These are phyloP conservation scores for Tenthredo scrophulariae DNA, from an alignment of 2,888 invertebrate genomes.

Conservation along the genomic window DNA sequence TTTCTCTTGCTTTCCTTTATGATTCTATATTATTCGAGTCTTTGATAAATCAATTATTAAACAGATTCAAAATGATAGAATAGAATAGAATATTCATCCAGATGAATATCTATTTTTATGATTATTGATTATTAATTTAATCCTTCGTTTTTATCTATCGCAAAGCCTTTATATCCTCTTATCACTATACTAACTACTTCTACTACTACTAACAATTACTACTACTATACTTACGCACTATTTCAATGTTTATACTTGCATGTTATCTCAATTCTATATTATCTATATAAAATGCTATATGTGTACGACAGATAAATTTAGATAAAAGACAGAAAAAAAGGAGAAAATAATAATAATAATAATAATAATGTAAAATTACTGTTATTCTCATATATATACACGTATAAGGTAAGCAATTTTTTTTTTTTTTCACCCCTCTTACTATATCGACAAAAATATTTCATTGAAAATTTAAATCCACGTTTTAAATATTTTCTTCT, in stretches of 20 bases:
- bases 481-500: neutral
- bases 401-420: conserved; percentile 18
- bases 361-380: conserved; percentile 57
- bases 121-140: conserved; percentile 2
- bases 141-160: neutral
- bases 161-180: neutral
- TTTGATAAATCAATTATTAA: neutral
- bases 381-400: conserved; percentile 24
- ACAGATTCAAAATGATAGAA: neutral
- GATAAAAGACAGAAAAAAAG: conserved; percentile 50
- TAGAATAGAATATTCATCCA: neutral
- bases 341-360: too few species aligned
- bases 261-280: conserved; percentile 52
- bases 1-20: neutral
- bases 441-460: neutral
- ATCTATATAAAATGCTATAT: conserved; percentile 34
- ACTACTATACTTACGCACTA: conserved; percentile 41
- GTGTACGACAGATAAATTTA: conserved; percentile 53
- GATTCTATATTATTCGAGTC: neutral
- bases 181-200: conserved; percentile 17
- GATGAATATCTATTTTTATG: conserved; percentile 6
- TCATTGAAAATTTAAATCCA: neutral
- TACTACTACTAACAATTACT: neutral
- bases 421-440: too few species aligned
- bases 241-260: conserved; percentile 54